phyloP scores from a whole-genome alignment of 2,888 invertebrate species.

The Mylabris sibirica region DNA sequence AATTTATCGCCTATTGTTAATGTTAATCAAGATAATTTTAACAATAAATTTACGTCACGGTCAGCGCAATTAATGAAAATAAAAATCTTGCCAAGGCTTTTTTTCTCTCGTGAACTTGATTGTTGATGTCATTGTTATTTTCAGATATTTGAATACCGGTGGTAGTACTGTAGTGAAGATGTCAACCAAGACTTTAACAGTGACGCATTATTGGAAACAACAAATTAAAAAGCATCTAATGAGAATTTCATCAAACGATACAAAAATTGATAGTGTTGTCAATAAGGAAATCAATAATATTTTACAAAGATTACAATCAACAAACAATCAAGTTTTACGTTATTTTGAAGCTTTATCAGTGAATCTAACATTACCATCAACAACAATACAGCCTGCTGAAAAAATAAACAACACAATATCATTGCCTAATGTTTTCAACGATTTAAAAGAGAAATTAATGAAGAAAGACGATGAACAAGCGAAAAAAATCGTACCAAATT shows the following conservation, averaged over 20 bases:
- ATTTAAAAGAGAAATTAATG: slow-evolving; percentile 58
- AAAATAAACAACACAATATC: slow-evolving; percentile 43
- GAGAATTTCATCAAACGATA: slow-evolving; percentile 58
- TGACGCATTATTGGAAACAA: slow-evolving; percentile 62
- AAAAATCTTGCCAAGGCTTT: background rate
- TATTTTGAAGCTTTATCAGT: slow-evolving; percentile 46
- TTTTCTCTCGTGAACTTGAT: background rate
- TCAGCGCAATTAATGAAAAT: slow-evolving; percentile 8
- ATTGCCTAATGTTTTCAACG: slow-evolving; percentile 60
- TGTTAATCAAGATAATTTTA: background rate
- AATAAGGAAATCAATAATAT: slow-evolving; percentile 64
- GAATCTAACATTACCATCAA: slow-evolving; percentile 4
- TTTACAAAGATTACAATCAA: slow-evolving; percentile 62
- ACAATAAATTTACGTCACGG: background rate
- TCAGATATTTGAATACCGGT: slow-evolving; percentile 44
- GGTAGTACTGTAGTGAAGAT: slow-evolving; percentile 51
- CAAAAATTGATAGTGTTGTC: slow-evolving; percentile 59
- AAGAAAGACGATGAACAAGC: slow-evolving; percentile 47
- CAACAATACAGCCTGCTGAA: slow-evolving; percentile 22
- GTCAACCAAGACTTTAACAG: slow-evolving; percentile 53
- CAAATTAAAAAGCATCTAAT: slow-evolving; percentile 62
- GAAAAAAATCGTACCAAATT: slow-evolving; percentile 59
- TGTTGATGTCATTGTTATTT: slow-evolving; percentile 27
- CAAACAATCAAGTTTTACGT: slow-evolving; percentile 50
- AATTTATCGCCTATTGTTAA: too few species aligned